Percentiles rank a stretch among this genome's conserved stretches.
Conservation (phyloP, 2,797 vertebrate species). For the Fistularia commersonii region DNA sequence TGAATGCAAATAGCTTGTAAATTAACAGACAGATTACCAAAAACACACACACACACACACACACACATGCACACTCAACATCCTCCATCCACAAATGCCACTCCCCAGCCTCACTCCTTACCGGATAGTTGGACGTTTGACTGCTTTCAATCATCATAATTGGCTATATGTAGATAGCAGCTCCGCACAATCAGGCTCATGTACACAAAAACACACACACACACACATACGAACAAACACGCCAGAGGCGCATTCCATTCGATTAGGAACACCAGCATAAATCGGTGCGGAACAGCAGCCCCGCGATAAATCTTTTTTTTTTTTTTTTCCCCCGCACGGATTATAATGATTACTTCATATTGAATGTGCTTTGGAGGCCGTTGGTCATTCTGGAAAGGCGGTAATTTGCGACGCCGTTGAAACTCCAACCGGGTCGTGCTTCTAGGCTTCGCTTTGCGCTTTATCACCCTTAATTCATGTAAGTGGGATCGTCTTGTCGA, state of each 20-base stretch:
- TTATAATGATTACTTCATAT: too few relatives aligned
- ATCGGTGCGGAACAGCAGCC: too few relatives aligned
- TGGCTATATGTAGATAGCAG: constrained; percentile 58
- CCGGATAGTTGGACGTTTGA: constrained; percentile 50
- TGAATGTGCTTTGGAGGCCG: too few relatives aligned
- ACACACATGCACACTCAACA: background rate
- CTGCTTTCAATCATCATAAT: constrained; percentile 46
- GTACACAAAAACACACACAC: constrained; percentile 13
- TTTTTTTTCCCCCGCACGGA: background rate
- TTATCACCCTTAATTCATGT: too few relatives aligned
- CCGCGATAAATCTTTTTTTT: too few relatives aligned
- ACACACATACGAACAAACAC: constrained; percentile 21
- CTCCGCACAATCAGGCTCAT: constrained; percentile 41
- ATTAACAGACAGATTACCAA: constrained; percentile 40
- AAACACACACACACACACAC: constrained; percentile 13
- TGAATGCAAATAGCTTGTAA: constrained; percentile 56
- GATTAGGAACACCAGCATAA: background rate
- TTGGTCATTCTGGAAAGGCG: too few relatives aligned
- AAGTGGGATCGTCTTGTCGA: background rate
- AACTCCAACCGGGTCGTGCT: too few relatives aligned
- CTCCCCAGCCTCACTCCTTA: background rate
- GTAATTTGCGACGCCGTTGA: too few relatives aligned
- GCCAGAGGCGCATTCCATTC: background rate
- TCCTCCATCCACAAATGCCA: too few relatives aligned
- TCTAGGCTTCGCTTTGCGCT: too few relatives aligned